Evolutionary conservation across 23 tunicate species (phyloP).

Genomic region (Trididemnum nubilum): DNA sequence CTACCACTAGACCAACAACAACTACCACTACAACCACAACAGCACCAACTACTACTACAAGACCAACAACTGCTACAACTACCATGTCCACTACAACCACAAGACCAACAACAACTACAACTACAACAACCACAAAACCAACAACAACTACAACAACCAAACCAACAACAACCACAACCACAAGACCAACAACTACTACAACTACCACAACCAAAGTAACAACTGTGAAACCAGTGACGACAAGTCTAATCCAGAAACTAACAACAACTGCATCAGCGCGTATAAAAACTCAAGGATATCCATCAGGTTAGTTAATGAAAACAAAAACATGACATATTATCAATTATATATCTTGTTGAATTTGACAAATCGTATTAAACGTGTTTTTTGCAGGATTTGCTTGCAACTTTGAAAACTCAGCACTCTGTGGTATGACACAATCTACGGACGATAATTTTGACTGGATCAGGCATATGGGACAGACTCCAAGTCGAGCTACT

Average conservation of each 20-base stretch:
- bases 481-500: slow-evolving; percentile 65
- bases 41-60: slow-evolving; percentile 45
- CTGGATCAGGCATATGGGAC: slow-evolving; percentile 54
- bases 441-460: slow-evolving; percentile 51
- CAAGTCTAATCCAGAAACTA: slow-evolving; percentile 31
- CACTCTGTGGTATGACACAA: slow-evolving; percentile 61
- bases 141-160: slow-evolving; percentile 35
- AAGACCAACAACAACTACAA: slow-evolving; percentile 41
- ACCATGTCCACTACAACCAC: slow-evolving; percentile 41
- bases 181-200: slow-evolving; percentile 46
- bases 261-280: slow-evolving; percentile 9
- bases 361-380: neutral
- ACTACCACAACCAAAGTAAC: slow-evolving; percentile 47
- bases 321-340: too few species aligned
- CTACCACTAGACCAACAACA: slow-evolving; percentile 44
- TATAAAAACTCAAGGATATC: neutral
- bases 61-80: slow-evolving; percentile 39
- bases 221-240: slow-evolving; percentile 42
- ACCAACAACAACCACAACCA: slow-evolving; percentile 38
- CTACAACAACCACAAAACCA: slow-evolving; percentile 55
- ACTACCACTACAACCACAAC: slow-evolving; percentile 45
- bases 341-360: too few species aligned
- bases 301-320: slow-evolving; percentile 2
- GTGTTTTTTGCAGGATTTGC: slow-evolving; percentile 39
- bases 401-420: slow-evolving; percentile 65